Evolutionary conservation across 2,888 invertebrate genomes (phyloP).

Genomic region (Xestia xanthographa): DNA sequence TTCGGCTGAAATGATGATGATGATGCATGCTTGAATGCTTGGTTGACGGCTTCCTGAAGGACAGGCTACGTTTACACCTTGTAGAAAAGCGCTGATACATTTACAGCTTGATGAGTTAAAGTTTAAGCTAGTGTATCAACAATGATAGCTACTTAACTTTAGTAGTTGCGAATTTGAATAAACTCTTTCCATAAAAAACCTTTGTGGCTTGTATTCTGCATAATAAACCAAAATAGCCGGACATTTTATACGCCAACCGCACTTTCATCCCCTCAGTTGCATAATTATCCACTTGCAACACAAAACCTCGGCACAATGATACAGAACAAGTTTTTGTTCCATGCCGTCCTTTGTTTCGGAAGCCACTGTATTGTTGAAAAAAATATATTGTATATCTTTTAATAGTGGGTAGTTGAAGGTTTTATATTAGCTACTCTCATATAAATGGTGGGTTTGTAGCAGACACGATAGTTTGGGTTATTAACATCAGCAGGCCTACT

Average conservation of each 20-base stretch:
- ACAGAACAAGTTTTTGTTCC: slow-evolving; percentile 51
- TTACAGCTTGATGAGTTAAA: neutral
- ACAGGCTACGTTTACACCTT: no score
- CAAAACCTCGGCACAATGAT: slow-evolving; percentile 48
- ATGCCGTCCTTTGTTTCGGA: slow-evolving; percentile 31
- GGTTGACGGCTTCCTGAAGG: no score
- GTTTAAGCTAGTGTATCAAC: no score
- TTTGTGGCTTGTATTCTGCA: neutral
- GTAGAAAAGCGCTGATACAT: neutral
- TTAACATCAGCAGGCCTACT: no score
- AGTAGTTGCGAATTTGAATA: neutral
- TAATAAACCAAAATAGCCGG: slow-evolving; percentile 10
- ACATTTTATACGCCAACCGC: slow-evolving; percentile 27
- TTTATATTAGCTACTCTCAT: neutral
- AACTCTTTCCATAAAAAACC: neutral
- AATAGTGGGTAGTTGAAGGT: neutral
- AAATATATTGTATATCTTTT: neutral
- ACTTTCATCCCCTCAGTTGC: slow-evolving; percentile 12
- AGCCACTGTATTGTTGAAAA: neutral
- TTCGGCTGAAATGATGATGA: no score
- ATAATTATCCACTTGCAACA: slow-evolving; percentile 62
- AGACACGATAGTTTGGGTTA: neutral
- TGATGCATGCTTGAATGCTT: no score
- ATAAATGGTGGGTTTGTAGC: neutral
- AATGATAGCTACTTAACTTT: no score